phyloP scores from a whole-genome alignment of 2,888 invertebrate genomes.

The Coelopa pilipes region DNA sequence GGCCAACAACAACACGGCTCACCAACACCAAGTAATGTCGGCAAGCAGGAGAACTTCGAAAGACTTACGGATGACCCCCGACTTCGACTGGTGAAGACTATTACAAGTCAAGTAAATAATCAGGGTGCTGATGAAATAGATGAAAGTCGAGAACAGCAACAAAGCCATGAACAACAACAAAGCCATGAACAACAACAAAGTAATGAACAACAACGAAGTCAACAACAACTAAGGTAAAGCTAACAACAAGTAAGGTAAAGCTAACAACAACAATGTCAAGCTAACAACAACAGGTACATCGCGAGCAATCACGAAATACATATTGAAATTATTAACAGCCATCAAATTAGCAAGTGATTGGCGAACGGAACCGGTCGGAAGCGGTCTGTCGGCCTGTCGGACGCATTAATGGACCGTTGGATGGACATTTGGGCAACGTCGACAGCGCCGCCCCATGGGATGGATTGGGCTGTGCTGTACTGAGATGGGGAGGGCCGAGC shows the following conservation, averaged over 20 bases:
- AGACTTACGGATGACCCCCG: too few relatives aligned
- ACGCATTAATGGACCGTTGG: not conserved
- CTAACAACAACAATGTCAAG: slow-evolving; percentile 1
- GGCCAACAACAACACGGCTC: too few relatives aligned
- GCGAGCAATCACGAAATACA: not conserved
- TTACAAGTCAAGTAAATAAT: too few relatives aligned
- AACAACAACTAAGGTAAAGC: not conserved
- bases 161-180: not conserved
- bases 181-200: not conserved
- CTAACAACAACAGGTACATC: not conserved
- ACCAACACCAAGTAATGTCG: too few relatives aligned
- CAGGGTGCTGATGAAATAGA: too few relatives aligned
- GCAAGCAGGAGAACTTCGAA: too few relatives aligned
- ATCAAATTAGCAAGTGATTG: not conserved
- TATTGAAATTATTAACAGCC: not conserved
- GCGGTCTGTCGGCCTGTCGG: not conserved
- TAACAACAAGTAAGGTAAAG: not conserved
- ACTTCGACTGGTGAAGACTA: too few relatives aligned
- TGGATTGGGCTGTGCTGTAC: too few relatives aligned
- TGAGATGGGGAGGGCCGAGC: too few relatives aligned
- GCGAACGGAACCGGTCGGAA: not conserved
- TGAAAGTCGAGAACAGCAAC: too few relatives aligned
- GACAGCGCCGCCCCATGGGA: not conserved
- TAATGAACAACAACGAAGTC: not conserved
- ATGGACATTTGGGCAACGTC: not conserved